Evolutionary conservation across 2,888 invertebrate species (phyloP).

Genomic region (Pteria penguin): DNA sequence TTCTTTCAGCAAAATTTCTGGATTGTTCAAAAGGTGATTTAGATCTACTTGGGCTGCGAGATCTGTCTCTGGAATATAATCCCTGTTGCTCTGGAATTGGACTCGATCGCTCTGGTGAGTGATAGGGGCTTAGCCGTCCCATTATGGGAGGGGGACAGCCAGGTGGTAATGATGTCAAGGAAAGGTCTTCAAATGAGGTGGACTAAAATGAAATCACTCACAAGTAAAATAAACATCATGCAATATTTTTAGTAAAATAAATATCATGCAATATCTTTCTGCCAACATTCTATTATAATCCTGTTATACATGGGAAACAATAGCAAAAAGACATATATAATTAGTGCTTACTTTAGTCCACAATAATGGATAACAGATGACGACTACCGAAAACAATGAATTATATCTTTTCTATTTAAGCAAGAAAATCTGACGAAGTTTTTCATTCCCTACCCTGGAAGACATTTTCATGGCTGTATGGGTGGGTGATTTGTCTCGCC

Average conservation of each 20-base stretch:
- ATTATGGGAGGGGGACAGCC: constrained; percentile 5
- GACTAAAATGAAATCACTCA: constrained; percentile 21
- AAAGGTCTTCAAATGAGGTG: constrained; percentile 29
- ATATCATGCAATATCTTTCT: no score
- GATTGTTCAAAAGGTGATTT: background rate
- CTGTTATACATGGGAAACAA: no score
- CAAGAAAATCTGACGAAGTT: no score
- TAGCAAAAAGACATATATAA: no score
- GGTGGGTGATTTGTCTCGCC: constrained; percentile 44
- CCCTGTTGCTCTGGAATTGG: background rate
- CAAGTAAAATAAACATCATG: no score
- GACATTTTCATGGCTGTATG: constrained; percentile 54
- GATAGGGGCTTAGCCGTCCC: constrained; percentile 4
- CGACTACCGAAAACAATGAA: no score
- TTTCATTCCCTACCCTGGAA: constrained; percentile 26
- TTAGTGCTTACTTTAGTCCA: no score
- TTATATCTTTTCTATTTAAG: no score
- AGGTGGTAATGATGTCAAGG: constrained; percentile 14
- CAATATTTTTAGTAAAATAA: no score
- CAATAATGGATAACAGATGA: no score
- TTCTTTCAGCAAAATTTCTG: background rate
- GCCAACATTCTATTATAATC: no score
- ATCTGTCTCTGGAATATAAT: background rate
- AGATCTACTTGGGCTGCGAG: no score
- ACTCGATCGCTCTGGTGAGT: background rate